Conservation (phyloP, 2,797 vertebrate species). For the Hippoglossus hippoglossus region DNA sequence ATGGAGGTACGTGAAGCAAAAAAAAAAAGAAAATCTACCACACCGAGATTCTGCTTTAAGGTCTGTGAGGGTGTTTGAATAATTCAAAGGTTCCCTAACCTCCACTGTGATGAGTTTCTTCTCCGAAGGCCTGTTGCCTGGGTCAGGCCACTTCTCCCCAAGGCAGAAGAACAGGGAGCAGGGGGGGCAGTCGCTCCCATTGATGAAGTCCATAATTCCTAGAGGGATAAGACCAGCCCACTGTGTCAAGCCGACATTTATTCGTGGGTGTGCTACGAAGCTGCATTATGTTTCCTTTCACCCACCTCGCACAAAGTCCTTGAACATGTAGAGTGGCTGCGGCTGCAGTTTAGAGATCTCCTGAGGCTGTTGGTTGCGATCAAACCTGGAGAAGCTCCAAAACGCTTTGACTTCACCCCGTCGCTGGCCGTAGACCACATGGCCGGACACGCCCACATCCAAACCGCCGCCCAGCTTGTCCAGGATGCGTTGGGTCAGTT, state of each 20-base stretch:
- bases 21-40: neutral
- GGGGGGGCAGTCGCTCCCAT: constrained; percentile 69
- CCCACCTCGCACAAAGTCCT: constrained; percentile 84
- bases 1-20: constrained; percentile 34
- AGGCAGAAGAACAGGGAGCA: constrained; percentile 88
- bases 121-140: constrained; percentile 80
- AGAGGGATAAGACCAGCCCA: constrained; percentile 6
- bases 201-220: constrained; percentile 85
- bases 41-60: constrained; percentile 25
- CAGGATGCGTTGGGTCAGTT: constrained; percentile 81
- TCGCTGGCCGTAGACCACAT: constrained; percentile 76
- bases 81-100: constrained; percentile 72
- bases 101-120: constrained; percentile 91
- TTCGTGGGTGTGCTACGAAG: neutral
- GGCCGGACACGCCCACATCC: constrained; percentile 72
- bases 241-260: neutral
- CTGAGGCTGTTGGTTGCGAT: constrained; percentile 58
- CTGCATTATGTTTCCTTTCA: neutral
- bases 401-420: constrained; percentile 81
- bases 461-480: constrained; percentile 82
- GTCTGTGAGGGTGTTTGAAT: constrained; percentile 16
- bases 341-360: constrained; percentile 82
- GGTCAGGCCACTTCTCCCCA: constrained; percentile 90
- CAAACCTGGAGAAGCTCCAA: constrained; percentile 86
- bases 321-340: constrained; percentile 75